phyloP scores from a whole-genome alignment of 2,113 vertebrate species.

The Calyptomena viridis region DNA sequence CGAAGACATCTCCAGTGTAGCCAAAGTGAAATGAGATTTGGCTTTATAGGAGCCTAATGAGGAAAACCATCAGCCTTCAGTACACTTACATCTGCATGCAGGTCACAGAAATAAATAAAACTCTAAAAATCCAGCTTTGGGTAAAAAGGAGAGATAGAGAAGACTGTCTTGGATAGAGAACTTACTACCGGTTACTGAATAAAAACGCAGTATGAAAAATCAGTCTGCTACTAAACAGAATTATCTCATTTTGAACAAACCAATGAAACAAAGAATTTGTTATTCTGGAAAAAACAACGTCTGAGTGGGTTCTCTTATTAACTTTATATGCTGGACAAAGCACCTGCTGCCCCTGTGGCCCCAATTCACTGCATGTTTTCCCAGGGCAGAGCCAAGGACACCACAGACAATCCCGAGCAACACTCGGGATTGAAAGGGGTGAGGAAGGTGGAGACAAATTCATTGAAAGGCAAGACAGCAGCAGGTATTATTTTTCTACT shows the following conservation, averaged over 20 bases:
- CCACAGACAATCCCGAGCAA: no score
- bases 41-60: neutral
- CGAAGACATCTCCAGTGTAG: neutral
- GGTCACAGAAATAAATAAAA: neutral
- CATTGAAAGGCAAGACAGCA: neutral
- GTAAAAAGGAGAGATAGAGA: neutral
- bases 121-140: accelerated
- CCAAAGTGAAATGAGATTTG: neutral
- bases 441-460: neutral
- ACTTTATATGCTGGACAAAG: neutral
- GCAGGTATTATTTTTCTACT: neutral
- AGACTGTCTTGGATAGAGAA: neutral
- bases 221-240: neutral
- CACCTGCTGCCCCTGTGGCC: accelerated
- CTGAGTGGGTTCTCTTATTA: neutral
- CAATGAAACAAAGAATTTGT: neutral
- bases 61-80: neutral
- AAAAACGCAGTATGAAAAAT: neutral
- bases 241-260: neutral
- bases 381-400: neutral
- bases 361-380: accelerated
- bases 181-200: neutral
- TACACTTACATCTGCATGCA: neutral
- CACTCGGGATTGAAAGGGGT: neutral
- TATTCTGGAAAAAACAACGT: neutral